These are phyloP conservation scores for Euphonia xanthogaster DNA, from an alignment of 2,797 vertebrate species.

Conservation along the genomic window DNA sequence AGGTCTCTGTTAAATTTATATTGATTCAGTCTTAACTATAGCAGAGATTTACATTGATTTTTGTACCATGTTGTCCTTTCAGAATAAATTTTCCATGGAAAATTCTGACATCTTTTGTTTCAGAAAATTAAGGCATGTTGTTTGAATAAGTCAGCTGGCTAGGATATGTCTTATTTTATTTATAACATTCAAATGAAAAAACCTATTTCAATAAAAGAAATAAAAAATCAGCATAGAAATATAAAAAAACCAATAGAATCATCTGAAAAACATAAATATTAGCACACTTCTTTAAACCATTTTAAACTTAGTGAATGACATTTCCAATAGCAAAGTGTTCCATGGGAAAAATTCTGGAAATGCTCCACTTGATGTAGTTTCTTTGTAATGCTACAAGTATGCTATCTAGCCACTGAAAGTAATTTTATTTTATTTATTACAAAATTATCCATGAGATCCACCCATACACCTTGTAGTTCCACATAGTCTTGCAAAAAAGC, in stretches of 20 bases:
- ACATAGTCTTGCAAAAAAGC: not conserved
- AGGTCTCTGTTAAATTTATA: not conserved
- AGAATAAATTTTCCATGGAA: not conserved
- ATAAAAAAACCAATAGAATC: no score
- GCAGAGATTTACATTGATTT: not conserved
- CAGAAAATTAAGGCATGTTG: not conserved
- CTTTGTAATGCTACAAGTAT: not conserved
- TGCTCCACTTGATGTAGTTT: not conserved
- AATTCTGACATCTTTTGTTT: not conserved
- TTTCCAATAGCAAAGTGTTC: not conserved
- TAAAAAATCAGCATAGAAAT: not conserved
- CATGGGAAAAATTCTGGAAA: not conserved
- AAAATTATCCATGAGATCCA: not conserved
- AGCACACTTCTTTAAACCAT: not conserved
- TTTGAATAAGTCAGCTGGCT: not conserved
- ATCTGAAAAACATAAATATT: not conserved
- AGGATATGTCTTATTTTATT: not conserved
- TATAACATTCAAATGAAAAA: not conserved
- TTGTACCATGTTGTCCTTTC: not conserved
- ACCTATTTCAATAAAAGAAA: not conserved
- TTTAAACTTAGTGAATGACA: not conserved
- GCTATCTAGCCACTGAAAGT: not conserved
- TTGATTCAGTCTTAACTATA: slow-evolving; percentile 11
- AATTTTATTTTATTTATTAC: not conserved
- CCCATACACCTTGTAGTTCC: not conserved